Conservation (phyloP, 2,113 vertebrate species). For the Podocnemis expansa region DNA sequence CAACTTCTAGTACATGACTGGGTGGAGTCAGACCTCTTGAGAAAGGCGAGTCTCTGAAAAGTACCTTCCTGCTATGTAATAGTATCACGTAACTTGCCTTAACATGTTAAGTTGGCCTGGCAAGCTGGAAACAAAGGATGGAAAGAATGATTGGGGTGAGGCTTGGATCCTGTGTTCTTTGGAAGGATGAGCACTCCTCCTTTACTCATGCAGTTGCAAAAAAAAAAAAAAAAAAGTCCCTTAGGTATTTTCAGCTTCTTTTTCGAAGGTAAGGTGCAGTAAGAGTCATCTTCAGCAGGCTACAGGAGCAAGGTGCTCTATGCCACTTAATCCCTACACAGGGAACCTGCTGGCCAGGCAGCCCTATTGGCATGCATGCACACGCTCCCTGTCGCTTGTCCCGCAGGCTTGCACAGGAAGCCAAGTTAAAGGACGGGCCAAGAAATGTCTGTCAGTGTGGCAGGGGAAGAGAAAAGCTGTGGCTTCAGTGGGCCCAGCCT, state of each 20-base stretch:
- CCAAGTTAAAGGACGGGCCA: not conserved
- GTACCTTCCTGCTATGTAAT: not conserved
- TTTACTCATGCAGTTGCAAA: not conserved
- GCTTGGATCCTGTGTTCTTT: too few relatives aligned
- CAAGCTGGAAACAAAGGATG: not conserved
- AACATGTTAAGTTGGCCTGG: not conserved
- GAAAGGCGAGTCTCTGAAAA: not conserved
- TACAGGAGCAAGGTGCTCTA: not conserved
- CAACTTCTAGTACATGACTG: not conserved
- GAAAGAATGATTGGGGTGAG: not conserved
- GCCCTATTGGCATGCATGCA: not conserved
- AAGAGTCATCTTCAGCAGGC: not conserved
- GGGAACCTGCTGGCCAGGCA: not conserved
- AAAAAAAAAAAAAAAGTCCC: not conserved
- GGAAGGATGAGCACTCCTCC: not conserved
- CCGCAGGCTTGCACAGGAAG: not conserved
- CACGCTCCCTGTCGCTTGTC: not conserved
- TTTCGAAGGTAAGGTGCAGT: not conserved
- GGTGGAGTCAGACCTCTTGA: not conserved
- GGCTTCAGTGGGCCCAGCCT: not conserved
- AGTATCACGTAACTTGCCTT: not conserved
- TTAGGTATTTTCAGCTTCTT: not conserved
- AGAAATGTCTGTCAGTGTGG: not conserved
- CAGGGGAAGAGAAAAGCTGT: conserved; percentile 8
- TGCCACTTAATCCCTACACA: not conserved